Conservation (phyloP, 2,888 invertebrate genomes). For the Apomyelois bistriatella region DNA sequence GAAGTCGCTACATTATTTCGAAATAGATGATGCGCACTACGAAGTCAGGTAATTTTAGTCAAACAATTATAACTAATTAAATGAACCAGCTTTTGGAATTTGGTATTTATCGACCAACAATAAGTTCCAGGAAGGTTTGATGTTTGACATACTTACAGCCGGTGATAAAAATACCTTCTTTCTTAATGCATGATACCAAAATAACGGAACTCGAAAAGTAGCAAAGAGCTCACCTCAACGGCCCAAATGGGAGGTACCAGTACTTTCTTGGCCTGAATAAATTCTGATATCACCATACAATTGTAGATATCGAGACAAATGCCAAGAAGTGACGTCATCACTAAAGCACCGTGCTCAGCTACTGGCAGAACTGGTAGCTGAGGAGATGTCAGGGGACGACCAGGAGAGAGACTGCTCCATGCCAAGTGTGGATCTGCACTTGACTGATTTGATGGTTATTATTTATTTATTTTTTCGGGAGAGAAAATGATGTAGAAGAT, state of each 20-base stretch:
- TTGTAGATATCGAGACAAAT: constrained; percentile 59
- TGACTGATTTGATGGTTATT: constrained; percentile 69
- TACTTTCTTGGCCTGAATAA: not conserved
- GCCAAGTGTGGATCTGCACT: constrained; percentile 64
- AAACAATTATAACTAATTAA: not conserved
- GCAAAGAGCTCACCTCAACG: no score
- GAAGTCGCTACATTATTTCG: constrained; percentile 59
- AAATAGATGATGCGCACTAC: constrained; percentile 63
- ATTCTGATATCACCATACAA: not conserved
- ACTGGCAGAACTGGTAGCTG: constrained; percentile 71
- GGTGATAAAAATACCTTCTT: no score
- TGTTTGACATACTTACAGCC: no score
- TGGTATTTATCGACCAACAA: no score
- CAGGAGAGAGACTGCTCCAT: constrained; percentile 64
- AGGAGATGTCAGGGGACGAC: constrained; percentile 70
- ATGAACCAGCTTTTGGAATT: no score
- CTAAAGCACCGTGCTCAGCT: constrained; percentile 54
- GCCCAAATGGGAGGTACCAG: no score
- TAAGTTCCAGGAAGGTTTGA: no score
- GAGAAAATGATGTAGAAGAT: no score
- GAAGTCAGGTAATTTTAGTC: constrained; percentile 50
- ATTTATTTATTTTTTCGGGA: not conserved
- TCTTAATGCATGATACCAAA: no score
- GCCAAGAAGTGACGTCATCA: constrained; percentile 54
- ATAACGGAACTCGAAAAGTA: no score